A percentile compares a stretch with the other conserved stretches of the same genome.
Evolutionary conservation across 2,888 invertebrate species (phyloP).

Genomic region (Zygogramma bicolorata): DNA sequence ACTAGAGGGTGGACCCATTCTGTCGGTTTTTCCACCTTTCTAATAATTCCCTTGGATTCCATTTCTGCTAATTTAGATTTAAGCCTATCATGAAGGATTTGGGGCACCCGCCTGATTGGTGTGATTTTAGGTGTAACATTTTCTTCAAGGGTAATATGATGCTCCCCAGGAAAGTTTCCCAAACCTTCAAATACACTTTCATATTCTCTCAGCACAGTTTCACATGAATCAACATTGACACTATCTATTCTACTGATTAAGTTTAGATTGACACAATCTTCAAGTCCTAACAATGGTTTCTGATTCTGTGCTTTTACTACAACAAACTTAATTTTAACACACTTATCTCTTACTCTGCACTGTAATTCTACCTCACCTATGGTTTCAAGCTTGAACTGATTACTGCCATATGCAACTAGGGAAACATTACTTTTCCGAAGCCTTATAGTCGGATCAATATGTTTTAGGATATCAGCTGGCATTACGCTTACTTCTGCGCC

Average conservation of each 20-base stretch:
- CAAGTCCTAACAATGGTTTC: conserved; percentile 25
- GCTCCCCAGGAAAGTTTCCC: conserved; percentile 33
- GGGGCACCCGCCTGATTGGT: conserved; percentile 13
- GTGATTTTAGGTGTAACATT: conserved; percentile 28
- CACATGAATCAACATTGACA: not conserved
- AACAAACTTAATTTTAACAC: not conserved
- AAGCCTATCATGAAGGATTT: conserved; percentile 18
- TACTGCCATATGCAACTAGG: conserved; percentile 34
- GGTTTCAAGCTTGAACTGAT: conserved; percentile 29
- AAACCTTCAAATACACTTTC: conserved; percentile 34
- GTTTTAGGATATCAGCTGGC: not conserved
- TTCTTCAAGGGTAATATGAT: conserved; percentile 40
- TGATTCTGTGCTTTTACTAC: conserved; percentile 19
- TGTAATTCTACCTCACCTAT: conserved; percentile 24
- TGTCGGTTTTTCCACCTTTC: conserved; percentile 16
- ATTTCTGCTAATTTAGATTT: conserved; percentile 26
- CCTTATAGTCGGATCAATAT: not conserved
- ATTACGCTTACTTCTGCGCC: conserved; percentile 10
- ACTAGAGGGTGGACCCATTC: conserved; percentile 33
- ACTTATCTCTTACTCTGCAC: conserved; percentile 13
- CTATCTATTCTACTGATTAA: conserved; percentile 25
- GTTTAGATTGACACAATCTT: conserved; percentile 24
- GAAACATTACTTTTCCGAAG: conserved; percentile 10
- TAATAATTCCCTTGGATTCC: conserved; percentile 14
- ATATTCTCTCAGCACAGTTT: conserved; percentile 2